A percentile compares a stretch with the other conserved stretches of the same genome.
Evolutionary conservation across 2,113 vertebrate species (phyloP).

Genomic region (Periophthalmodon schlosseri): DNA sequence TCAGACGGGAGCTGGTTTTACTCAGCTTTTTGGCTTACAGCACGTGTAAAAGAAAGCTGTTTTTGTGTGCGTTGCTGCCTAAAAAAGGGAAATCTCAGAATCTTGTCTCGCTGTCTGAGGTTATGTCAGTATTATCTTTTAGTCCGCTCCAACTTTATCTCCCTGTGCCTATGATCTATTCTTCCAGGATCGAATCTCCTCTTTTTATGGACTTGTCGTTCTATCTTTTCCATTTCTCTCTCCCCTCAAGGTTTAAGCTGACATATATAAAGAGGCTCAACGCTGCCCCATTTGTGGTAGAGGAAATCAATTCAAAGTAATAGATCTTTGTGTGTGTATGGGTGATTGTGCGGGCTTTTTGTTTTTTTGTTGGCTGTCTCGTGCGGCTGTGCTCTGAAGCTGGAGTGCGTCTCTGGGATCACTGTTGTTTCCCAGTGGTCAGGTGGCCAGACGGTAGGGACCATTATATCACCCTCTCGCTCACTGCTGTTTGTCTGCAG

Average conservation of each 20-base stretch:
- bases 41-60: conserved; percentile 25
- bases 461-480: conserved; percentile 60
- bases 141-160: conserved; percentile 32
- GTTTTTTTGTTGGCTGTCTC: conserved; percentile 37
- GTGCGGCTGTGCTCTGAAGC: conserved; percentile 25
- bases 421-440: conserved; percentile 62
- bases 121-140: conserved; percentile 55
- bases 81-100: conserved; percentile 8
- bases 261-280: conserved; percentile 56
- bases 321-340: conserved; percentile 42
- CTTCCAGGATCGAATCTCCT: conserved; percentile 43
- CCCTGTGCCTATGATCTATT: conserved; percentile 26
- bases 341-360: conserved; percentile 38
- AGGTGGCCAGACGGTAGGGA: conserved; percentile 58
- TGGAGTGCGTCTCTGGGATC: conserved; percentile 18
- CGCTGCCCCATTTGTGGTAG: conserved; percentile 46
- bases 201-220: conserved; percentile 46
- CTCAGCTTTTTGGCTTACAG: conserved; percentile 31
- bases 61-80: conserved; percentile 5
- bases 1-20: conserved; percentile 15
- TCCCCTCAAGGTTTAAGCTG: conserved; percentile 56
- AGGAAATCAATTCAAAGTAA: conserved; percentile 68
- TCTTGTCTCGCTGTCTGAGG: conserved; percentile 38
- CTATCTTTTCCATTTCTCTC: conserved; percentile 36
- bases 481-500: conserved; percentile 26